A percentile compares a stretch with the other conserved stretches of the same genome.
Conservation (phyloP, 2,113 vertebrate species). For the western clawed frog (Xenopus tropicalis) region DNA sequence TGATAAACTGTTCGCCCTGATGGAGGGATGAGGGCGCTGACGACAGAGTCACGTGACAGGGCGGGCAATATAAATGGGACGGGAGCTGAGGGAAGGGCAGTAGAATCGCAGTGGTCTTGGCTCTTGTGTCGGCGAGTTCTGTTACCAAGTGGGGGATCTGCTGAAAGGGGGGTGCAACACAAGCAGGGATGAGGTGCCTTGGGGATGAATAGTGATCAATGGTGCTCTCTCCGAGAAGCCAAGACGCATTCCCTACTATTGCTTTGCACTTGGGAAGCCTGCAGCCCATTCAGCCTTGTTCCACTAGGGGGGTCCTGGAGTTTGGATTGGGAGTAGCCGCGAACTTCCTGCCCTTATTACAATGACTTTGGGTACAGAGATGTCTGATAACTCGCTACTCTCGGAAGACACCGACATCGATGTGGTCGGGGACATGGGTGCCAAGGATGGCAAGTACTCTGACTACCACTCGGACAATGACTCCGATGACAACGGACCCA, state of each 20-base stretch:
- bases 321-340: conserved; percentile 4
- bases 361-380: conserved; percentile 81
- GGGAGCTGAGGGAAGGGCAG: conserved; percentile 29
- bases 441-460: conserved; percentile 35
- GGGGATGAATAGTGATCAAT: background rate
- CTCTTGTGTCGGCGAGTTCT: background rate
- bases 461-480: conserved; percentile 42
- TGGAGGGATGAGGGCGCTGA: background rate
- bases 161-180: background rate
- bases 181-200: conserved; percentile 15
- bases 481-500: conserved; percentile 55
- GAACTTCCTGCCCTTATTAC: conserved; percentile 49
- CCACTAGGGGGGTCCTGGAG: conserved; percentile 7
- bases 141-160: background rate
- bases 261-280: background rate
- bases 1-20: background rate
- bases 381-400: conserved; percentile 78
- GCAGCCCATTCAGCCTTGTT: conserved; percentile 22
- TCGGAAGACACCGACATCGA: conserved; percentile 91
- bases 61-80: conserved; percentile 1
- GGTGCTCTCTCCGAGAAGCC: background rate
- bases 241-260: background rate
- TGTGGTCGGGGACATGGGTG: conserved; percentile 82
- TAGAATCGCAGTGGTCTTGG: background rate
- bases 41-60: conserved; percentile 21